Percentiles rank a stretch among this genome's conserved stretches.
Conservation (phyloP, 2,888 invertebrate genomes). For the Drosophila gaucha region DNA sequence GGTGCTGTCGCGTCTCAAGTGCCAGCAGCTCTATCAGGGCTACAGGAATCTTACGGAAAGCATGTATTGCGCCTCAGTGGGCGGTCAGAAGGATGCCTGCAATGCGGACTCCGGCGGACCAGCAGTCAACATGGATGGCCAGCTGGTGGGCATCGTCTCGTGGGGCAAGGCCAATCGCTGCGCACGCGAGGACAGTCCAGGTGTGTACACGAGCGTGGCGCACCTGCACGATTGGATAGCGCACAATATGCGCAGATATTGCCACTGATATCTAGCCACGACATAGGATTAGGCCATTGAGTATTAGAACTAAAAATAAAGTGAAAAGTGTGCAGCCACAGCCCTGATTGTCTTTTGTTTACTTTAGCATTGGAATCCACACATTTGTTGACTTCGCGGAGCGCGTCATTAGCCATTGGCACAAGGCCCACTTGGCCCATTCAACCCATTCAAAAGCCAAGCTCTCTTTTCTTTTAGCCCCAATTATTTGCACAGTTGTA, state of each 20-base stretch:
- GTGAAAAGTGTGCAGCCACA: not conserved
- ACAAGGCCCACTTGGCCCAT: constrained; percentile 33
- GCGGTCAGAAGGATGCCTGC: constrained; percentile 79
- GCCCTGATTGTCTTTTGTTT: constrained; percentile 2
- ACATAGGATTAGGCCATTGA: constrained; percentile 17
- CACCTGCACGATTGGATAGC: constrained; percentile 66
- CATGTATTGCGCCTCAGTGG: constrained; percentile 76
- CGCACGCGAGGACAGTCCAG: constrained; percentile 88
- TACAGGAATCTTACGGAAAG: constrained; percentile 66
- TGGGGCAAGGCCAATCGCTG: constrained; percentile 77
- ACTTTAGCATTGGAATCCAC: not conserved
- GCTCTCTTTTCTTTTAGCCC: constrained; percentile 24
- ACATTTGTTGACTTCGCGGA: constrained; percentile 3
- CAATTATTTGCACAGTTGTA: constrained; percentile 64
- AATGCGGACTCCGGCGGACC: constrained; percentile 83
- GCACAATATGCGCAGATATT: constrained; percentile 55
- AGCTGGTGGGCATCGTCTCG: constrained; percentile 89
- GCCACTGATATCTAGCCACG: constrained; percentile 35
- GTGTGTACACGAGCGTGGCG: constrained; percentile 87
- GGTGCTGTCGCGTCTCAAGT: constrained; percentile 56
- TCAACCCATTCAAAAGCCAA: constrained; percentile 15
- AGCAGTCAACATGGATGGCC: constrained; percentile 64
- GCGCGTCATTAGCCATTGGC: constrained; percentile 29
- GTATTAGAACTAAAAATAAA: constrained; percentile 36
- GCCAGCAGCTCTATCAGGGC: constrained; percentile 55